These are phyloP conservation scores for Caerostris extrusa DNA, from an alignment of 1,140 invertebrate genomes.

Conservation along the genomic window DNA sequence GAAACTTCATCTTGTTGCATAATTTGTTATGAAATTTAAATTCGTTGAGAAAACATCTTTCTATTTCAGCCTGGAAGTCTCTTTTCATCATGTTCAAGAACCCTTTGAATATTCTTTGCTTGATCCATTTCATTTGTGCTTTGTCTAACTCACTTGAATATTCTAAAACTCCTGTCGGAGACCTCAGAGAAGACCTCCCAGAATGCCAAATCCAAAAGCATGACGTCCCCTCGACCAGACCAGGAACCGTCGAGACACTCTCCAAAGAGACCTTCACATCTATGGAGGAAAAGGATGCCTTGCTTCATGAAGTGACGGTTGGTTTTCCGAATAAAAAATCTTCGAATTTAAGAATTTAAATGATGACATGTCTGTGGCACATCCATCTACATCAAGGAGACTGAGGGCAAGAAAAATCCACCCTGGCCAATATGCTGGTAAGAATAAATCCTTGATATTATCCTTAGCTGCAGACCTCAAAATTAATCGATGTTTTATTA, in stretches of 20 bases:
- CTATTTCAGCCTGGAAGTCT: background rate
- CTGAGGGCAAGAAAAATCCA: constrained; percentile 17
- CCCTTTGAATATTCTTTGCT: background rate
- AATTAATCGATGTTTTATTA: no score
- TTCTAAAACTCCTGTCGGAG: background rate
- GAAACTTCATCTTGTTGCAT: no score
- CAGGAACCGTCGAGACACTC: background rate
- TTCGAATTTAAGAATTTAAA: background rate
- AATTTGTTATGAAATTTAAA: no score
- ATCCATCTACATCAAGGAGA: background rate
- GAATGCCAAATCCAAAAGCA: background rate
- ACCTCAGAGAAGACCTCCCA: background rate
- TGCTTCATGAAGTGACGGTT: constrained; percentile 9
- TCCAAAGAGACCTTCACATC: background rate
- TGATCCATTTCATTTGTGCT: background rate
- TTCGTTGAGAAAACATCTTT: no score
- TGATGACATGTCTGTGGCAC: background rate
- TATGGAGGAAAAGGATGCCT: background rate
- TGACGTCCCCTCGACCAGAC: no score
- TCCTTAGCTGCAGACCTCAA: no score
- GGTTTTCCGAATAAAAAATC: background rate
- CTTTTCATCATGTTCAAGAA: background rate
- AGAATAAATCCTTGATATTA: background rate
- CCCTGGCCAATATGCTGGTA: constrained; percentile 57
- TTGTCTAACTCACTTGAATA: background rate